phyloP scores from a whole-genome alignment of 2,113 vertebrate species.

The Aphyosemion australe region DNA sequence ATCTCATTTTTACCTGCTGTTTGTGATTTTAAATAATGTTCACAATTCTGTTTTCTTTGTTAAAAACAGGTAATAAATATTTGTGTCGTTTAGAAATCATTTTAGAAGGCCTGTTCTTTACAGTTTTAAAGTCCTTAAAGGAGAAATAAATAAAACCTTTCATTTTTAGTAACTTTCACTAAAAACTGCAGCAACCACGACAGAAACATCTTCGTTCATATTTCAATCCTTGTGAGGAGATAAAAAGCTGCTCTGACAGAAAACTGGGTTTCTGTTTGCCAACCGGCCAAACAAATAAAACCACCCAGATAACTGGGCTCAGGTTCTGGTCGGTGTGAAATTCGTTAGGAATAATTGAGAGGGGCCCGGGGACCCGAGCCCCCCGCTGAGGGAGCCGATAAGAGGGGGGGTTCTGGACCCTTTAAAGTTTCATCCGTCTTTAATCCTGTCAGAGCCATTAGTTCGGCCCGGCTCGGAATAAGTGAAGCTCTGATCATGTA shows the following conservation, averaged over 20 bases:
- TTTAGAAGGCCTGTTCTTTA: no score
- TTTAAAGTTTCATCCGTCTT: slow-evolving; percentile 34
- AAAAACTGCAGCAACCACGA: no score
- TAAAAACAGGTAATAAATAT: no score
- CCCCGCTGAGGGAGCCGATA: slow-evolving; percentile 26
- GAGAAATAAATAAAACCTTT: no score
- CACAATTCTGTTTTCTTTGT: no score
- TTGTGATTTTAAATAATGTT: no score
- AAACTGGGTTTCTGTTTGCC: not conserved
- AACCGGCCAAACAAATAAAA: slow-evolving; percentile 5
- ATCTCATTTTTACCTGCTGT: no score
- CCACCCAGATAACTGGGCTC: not conserved
- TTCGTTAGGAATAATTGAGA: slow-evolving; percentile 65
- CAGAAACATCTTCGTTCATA: not conserved
- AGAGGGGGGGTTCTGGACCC: slow-evolving; percentile 42
- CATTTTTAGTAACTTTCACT: no score
- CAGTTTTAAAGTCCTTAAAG: no score
- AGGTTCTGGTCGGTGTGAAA: slow-evolving; percentile 17
- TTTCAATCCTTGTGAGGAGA: not conserved
- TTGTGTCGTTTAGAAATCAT: no score
- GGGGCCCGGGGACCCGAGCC: slow-evolving; percentile 20
- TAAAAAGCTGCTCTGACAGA: no score
- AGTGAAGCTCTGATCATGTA: slow-evolving; percentile 9
- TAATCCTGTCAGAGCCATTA: slow-evolving; percentile 52
- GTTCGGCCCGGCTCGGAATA: slow-evolving; percentile 43